Evolutionary conservation across 1,140 invertebrate genomes (phyloP).

Genomic region (Drosophila bifasciata): DNA sequence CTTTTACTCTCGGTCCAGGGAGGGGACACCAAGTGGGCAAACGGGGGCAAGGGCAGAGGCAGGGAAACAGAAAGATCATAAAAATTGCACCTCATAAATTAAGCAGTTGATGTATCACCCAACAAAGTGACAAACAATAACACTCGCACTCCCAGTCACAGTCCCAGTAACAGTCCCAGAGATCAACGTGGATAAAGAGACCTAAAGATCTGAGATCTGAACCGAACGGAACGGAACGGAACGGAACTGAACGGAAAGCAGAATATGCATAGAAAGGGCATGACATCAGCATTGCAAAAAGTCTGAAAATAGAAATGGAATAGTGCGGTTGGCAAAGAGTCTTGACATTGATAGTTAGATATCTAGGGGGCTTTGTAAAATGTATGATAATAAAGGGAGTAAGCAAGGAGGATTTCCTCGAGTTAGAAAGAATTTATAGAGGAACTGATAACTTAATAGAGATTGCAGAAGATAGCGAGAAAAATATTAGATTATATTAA

Average conservation of each 20-base stretch:
- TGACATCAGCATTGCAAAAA: conserved; percentile 57
- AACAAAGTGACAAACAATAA: conserved; percentile 43
- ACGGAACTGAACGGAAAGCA: conserved; percentile 3
- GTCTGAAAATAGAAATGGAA: conserved; percentile 50
- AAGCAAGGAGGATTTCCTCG: too few relatives aligned
- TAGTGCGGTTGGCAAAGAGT: conserved; percentile 28
- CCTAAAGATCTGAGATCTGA: conserved; percentile 10
- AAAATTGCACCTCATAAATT: conserved; percentile 80
- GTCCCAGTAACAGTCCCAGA: conserved; percentile 5
- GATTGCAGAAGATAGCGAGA: too few relatives aligned
- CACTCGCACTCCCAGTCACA: background rate
- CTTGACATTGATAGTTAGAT: conserved; percentile 4
- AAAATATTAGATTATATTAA: too few relatives aligned
- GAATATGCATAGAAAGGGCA: conserved; percentile 51
- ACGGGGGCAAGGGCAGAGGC: conserved; percentile 10
- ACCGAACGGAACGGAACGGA: conserved; percentile 17
- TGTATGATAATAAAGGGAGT: too few relatives aligned
- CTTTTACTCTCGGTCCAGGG: conserved; percentile 43
- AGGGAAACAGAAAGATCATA: conserved; percentile 28
- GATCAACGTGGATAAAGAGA: conserved; percentile 5
- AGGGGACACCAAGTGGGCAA: background rate
- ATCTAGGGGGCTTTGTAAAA: background rate
- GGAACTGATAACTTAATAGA: too few relatives aligned
- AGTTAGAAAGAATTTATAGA: too few relatives aligned
- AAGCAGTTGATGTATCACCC: conserved; percentile 53